phyloP scores from a whole-genome alignment of 2,888 invertebrate genomes.

The Platycheirus albimanus region DNA sequence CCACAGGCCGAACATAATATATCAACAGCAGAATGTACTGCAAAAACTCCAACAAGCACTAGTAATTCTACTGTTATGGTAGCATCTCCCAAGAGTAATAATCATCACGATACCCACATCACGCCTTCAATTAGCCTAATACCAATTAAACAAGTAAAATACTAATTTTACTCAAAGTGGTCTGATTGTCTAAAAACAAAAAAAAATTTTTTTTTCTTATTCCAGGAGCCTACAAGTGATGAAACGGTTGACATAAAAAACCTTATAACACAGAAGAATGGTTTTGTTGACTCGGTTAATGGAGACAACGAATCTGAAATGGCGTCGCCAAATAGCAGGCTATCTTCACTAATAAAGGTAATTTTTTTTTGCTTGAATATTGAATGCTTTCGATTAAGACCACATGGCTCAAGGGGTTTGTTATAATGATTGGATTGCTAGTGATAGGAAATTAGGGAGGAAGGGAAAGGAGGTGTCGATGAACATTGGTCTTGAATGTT shows the following conservation, averaged over 20 bases:
- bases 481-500: too few species aligned
- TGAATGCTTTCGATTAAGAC: too few species aligned
- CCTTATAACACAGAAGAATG: conserved; percentile 52
- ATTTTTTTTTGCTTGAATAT: neutral
- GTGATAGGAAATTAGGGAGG: too few species aligned
- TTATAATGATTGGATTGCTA: too few species aligned
- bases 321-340: conserved; percentile 86
- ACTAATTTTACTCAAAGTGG: neutral
- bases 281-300: conserved; percentile 82
- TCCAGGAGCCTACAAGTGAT: conserved; percentile 79
- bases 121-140: conserved; percentile 93
- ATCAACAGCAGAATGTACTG: conserved; percentile 78
- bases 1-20: conserved; percentile 83
- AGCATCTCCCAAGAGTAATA: conserved; percentile 77
- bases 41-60: conserved; percentile 80
- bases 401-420: too few species aligned
- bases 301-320: conserved; percentile 79
- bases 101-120: conserved; percentile 84
- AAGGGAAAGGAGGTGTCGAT: too few species aligned
- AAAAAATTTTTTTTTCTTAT: too few species aligned
- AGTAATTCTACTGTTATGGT: conserved; percentile 75
- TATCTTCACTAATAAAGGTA: conserved; percentile 91
- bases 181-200: too few species aligned
- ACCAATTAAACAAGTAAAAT: conserved; percentile 90
- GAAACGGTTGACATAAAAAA: conserved; percentile 71